These are phyloP conservation scores for Cantharis flavilabris DNA, from an alignment of 2,888 invertebrate species.

Conservation along the genomic window DNA sequence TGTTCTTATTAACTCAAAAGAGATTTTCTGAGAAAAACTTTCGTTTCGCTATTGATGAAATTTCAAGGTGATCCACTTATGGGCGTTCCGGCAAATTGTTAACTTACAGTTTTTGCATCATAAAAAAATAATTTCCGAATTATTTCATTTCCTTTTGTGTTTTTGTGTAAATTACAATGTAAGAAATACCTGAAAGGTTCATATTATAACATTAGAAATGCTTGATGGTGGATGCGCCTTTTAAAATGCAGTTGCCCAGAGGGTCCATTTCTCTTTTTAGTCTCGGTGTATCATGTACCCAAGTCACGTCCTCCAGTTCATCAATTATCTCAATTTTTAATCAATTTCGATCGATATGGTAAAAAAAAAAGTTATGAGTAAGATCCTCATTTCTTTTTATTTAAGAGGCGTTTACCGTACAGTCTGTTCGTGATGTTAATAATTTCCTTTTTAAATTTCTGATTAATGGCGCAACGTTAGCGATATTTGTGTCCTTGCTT, in stretches of 20 bases:
- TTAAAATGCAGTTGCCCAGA: neutral
- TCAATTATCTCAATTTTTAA: neutral
- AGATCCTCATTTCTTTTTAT: neutral
- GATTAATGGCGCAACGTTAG: neutral
- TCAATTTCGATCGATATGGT: neutral
- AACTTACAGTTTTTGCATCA: neutral
- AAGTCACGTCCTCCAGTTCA: neutral
- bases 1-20: too few relatives aligned
- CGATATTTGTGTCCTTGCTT: neutral
- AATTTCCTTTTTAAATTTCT: neutral
- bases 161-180: neutral
- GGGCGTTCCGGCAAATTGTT: neutral
- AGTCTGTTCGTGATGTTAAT: neutral
- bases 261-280: neutral
- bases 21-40: neutral
- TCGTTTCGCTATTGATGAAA: neutral
- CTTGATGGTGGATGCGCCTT: neutral
- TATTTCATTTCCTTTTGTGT: neutral
- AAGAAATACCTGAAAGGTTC: too few relatives aligned
- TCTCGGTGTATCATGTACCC: neutral
- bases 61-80: neutral
- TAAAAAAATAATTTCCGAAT: neutral
- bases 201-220: neutral
- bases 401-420: neutral
- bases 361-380: neutral